These are phyloP conservation scores for Chiridota heheva DNA, from an alignment of 35 echinoderm and acorn worm genomes.

Conservation along the genomic window DNA sequence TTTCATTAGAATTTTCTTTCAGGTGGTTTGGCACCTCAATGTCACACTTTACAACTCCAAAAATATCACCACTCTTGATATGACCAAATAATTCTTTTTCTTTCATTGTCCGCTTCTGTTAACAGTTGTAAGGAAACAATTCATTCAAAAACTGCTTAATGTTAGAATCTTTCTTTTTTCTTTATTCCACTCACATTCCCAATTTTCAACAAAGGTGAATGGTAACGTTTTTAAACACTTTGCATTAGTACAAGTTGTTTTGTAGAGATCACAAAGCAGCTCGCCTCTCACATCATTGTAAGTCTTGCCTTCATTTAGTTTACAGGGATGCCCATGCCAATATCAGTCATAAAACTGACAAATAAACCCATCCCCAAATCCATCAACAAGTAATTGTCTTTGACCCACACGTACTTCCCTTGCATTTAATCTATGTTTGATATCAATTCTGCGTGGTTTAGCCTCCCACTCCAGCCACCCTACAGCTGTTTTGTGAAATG, in stretches of 20 bases:
- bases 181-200: constrained; percentile 30
- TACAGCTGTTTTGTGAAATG: constrained; percentile 1
- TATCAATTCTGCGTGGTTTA: not conserved
- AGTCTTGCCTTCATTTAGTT: not conserved
- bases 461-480: constrained; percentile 5
- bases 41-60: too few relatives aligned
- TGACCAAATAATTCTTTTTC: not conserved
- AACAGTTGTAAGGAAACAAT: constrained; percentile 10
- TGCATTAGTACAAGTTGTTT: not conserved
- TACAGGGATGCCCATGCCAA: constrained; percentile 20
- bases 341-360: constrained; percentile 29
- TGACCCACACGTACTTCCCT: not conserved
- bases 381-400: not conserved
- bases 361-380: not conserved
- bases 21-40: too few relatives aligned
- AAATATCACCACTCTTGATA: not conserved
- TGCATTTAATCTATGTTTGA: not conserved
- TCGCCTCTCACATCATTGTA: constrained; percentile 3
- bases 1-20: constrained; percentile 1
- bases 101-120: constrained; percentile 1
- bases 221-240: not conserved
- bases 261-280: constrained; percentile 4
- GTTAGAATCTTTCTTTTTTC: not conserved
- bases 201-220: not conserved
- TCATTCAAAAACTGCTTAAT: constrained; percentile 12